phyloP scores from a whole-genome alignment of 2,888 invertebrate genomes.

The Deilephila porcellus region DNA sequence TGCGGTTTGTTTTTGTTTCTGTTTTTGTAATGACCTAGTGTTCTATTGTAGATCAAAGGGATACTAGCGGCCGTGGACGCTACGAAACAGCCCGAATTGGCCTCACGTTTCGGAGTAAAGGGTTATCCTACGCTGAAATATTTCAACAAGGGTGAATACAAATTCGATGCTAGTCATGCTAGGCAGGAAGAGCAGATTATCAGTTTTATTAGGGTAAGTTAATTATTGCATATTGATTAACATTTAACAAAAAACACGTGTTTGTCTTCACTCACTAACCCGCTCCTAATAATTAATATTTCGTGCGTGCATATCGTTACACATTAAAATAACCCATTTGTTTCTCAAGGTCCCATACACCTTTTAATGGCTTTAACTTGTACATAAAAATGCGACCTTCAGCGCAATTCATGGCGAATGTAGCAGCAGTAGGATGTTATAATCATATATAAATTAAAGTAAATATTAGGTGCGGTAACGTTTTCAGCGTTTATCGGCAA shows the following conservation, averaged over 20 bases:
- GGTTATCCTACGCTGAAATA: slow-evolving; percentile 93
- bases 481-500: no score
- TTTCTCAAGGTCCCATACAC: no score
- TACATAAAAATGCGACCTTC: no score
- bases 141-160: slow-evolving; percentile 90
- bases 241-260: background rate
- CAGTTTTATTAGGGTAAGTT: slow-evolving; percentile 89
- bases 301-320: no score
- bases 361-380: no score
- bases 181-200: slow-evolving; percentile 91
- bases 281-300: no score
- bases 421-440: no score
- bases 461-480: no score
- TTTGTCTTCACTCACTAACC: background rate
- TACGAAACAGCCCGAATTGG: slow-evolving; percentile 89
- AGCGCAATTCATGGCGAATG: no score
- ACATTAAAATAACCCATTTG: no score
- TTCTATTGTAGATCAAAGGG: slow-evolving; percentile 86
- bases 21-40: background rate
- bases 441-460: no score
- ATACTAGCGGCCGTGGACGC: slow-evolving; percentile 94
- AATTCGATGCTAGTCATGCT: slow-evolving; percentile 91
- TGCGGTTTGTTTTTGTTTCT: background rate
- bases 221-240: background rate
- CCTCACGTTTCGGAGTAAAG: slow-evolving; percentile 88